Percentiles rank a stretch among this genome's conserved stretches.
phyloP scores from a whole-genome alignment of 2,797 vertebrate genomes.

The Mallotus villosus region DNA sequence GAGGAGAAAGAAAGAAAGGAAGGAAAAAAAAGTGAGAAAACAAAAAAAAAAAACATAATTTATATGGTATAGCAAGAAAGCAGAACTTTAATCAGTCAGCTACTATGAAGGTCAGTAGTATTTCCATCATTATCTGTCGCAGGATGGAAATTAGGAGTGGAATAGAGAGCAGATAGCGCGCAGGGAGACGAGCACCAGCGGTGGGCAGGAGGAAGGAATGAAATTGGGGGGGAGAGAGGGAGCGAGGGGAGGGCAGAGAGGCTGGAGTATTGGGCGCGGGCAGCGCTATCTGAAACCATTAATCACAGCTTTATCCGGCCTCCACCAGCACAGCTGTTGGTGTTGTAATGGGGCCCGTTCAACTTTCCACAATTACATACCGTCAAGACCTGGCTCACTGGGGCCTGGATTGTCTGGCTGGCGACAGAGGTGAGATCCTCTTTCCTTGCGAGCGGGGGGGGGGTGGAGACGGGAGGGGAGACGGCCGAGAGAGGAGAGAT shows the following conservation, averaged over 20 bases:
- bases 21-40: slow-evolving; percentile 48
- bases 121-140: slow-evolving; percentile 99
- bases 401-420: slow-evolving; percentile 87
- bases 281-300: slow-evolving; percentile 94
- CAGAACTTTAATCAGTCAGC: slow-evolving; percentile 99
- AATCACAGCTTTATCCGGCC: slow-evolving; percentile 90
- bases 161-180: slow-evolving; percentile 98
- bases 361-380: slow-evolving; percentile 99
- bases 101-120: slow-evolving; percentile 99
- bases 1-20: too few relatives aligned
- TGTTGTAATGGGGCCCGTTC: slow-evolving; percentile 99
- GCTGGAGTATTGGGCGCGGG: slow-evolving; percentile 92
- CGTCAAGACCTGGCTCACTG: slow-evolving; percentile 90
- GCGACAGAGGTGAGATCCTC: slow-evolving; percentile 71
- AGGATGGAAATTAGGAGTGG: too few relatives aligned
- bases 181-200: slow-evolving; percentile 89
- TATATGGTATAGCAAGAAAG: slow-evolving; percentile 99
- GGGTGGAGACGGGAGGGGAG: slow-evolving; percentile 11
- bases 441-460: slow-evolving; percentile 41
- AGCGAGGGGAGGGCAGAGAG: too few relatives aligned
- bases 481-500: too few relatives aligned
- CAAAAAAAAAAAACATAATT: slow-evolving; percentile 96
- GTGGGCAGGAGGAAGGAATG: slow-evolving; percentile 99
- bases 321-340: slow-evolving; percentile 94
- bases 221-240: slow-evolving; percentile 89